phyloP scores from a whole-genome alignment of 2,113 vertebrate species.

The Lepisosteus oculatus region DNA sequence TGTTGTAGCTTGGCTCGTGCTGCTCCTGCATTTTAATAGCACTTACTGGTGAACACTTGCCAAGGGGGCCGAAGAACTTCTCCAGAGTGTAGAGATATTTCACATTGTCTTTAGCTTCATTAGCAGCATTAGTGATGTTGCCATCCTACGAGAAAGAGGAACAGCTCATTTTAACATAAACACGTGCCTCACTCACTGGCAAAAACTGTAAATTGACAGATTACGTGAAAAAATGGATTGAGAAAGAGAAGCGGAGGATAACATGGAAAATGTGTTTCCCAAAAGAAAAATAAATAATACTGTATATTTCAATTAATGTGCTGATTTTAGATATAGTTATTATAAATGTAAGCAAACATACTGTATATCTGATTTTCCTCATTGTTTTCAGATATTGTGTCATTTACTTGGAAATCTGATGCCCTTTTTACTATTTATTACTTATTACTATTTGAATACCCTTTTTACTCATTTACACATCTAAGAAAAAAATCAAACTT shows the following conservation, averaged over 20 bases:
- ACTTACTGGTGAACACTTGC: slow-evolving; percentile 67
- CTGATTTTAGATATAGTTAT: no score
- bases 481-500: no score
- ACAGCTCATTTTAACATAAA: background rate
- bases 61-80: slow-evolving; percentile 65
- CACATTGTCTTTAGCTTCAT: slow-evolving; percentile 79
- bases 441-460: no score
- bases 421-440: no score
- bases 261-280: background rate
- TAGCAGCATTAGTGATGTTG: slow-evolving; percentile 68
- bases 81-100: slow-evolving; percentile 71
- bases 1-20: background rate
- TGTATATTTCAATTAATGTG: background rate
- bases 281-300: background rate
- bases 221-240: background rate
- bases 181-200: background rate
- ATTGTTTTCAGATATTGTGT: no score
- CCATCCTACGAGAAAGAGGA: slow-evolving; percentile 52
- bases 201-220: background rate
- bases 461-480: no score
- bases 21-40: background rate
- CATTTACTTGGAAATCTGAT: no score
- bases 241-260: no score
- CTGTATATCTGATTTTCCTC: no score
- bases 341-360: no score